phyloP scores from a whole-genome alignment of 2,113 vertebrate genomes.

The Strigops habroptila region DNA sequence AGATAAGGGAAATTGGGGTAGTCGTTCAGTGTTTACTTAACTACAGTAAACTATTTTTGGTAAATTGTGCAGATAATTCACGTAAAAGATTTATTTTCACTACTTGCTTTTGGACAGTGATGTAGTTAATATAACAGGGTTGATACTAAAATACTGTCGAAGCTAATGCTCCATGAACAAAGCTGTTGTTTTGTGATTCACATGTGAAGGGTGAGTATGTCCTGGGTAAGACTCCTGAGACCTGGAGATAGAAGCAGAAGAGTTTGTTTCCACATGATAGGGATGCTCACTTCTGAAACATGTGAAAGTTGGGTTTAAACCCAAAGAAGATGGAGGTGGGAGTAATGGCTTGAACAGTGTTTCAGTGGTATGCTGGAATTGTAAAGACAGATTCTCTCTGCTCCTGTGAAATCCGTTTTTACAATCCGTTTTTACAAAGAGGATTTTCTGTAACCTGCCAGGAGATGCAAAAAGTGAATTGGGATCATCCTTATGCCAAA shows the following conservation, averaged over 20 bases:
- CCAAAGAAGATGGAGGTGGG: background rate
- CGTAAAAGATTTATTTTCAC: background rate
- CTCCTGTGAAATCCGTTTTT: background rate
- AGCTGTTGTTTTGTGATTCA: background rate
- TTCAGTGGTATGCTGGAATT: background rate
- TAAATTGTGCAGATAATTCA: background rate
- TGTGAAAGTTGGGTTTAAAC: background rate
- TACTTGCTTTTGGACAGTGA: background rate
- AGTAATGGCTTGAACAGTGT: background rate
- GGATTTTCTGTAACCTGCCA: background rate
- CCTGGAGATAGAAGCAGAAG: background rate
- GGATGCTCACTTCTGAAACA: rapidly evolving
- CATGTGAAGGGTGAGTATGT: background rate
- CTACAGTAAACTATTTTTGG: background rate
- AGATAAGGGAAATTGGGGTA: background rate
- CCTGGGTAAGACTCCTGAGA: background rate
- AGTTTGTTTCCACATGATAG: background rate
- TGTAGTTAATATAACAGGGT: rapidly evolving
- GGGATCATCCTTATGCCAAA: background rate
- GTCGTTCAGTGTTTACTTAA: background rate
- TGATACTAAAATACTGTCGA: background rate
- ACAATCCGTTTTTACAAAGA: background rate
- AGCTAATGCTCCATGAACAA: background rate
- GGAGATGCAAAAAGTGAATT: background rate
- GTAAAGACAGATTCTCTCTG: background rate